phyloP scores from a whole-genome alignment of 2,888 invertebrate genomes.

The Dendrolimus pini region DNA sequence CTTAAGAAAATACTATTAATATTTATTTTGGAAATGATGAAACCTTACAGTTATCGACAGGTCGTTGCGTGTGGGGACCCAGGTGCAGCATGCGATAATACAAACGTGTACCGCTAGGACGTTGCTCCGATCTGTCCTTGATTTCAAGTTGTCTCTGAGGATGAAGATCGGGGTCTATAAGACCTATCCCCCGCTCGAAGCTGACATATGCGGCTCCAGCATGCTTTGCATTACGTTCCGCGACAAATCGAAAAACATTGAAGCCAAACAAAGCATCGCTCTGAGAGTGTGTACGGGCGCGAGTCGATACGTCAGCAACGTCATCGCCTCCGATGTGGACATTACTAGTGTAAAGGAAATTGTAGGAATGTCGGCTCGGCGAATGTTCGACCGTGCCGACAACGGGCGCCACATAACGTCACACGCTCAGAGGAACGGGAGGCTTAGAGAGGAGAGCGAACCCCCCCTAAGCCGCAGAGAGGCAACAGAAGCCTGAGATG shows the following conservation, averaged over 20 bases:
- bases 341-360: neutral
- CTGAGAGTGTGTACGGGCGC: neutral
- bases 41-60: conserved; percentile 1
- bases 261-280: neutral
- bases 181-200: neutral
- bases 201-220: neutral
- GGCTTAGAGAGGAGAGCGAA: no score
- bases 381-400: neutral
- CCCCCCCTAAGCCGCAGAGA: no score
- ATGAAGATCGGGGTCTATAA: neutral
- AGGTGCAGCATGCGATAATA: conserved; percentile 7
- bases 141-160: neutral
- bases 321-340: neutral
- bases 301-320: neutral
- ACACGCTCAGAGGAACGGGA: no score
- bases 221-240: neutral
- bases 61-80: conserved; percentile 7
- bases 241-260: neutral
- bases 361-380: neutral
- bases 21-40: no score
- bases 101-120: conserved; percentile 5
- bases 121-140: conserved; percentile 10
- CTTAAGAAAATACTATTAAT: no score
- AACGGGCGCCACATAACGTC: neutral
- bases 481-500: no score